phyloP scores from a whole-genome alignment of 2,113 vertebrate species.

The Xiphorhynchus elegans region DNA sequence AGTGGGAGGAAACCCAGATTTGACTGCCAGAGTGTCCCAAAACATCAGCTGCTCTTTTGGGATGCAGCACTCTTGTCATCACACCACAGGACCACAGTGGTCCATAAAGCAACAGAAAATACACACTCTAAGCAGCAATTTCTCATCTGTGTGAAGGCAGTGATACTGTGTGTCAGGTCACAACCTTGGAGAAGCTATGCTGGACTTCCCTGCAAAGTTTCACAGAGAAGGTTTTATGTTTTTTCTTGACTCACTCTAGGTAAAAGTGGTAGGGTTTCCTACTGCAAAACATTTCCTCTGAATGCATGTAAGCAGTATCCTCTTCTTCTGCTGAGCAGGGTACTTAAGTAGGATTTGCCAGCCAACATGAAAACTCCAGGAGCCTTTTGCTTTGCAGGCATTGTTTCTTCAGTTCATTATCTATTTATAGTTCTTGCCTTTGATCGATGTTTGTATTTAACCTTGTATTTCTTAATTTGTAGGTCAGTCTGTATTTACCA shows the following conservation, averaged over 20 bases:
- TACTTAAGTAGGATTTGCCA: background rate
- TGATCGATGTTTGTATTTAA: slow-evolving; percentile 68
- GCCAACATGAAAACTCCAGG: background rate
- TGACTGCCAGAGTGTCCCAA: background rate
- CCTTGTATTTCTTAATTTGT: slow-evolving; percentile 71
- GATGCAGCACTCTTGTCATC: background rate
- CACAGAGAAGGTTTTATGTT: background rate
- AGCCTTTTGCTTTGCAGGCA: slow-evolving; percentile 46
- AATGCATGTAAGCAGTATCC: background rate
- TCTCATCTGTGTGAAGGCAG: background rate
- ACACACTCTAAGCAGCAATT: background rate
- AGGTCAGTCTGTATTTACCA: slow-evolving; percentile 51
- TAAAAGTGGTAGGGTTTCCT: background rate
- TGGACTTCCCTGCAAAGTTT: background rate
- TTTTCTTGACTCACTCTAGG: background rate
- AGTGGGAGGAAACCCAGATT: background rate
- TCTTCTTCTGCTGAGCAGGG: background rate
- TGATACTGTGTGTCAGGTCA: background rate
- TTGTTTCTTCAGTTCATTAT: slow-evolving; percentile 63
- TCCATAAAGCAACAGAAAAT: background rate
- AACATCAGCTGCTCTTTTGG: background rate
- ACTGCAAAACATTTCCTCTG: background rate
- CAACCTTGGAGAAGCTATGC: background rate
- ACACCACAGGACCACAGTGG: background rate
- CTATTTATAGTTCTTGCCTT: slow-evolving; percentile 63